These are phyloP conservation scores for Tipula vernalis DNA, from an alignment of 2,888 invertebrate genomes.

Conservation along the genomic window DNA sequence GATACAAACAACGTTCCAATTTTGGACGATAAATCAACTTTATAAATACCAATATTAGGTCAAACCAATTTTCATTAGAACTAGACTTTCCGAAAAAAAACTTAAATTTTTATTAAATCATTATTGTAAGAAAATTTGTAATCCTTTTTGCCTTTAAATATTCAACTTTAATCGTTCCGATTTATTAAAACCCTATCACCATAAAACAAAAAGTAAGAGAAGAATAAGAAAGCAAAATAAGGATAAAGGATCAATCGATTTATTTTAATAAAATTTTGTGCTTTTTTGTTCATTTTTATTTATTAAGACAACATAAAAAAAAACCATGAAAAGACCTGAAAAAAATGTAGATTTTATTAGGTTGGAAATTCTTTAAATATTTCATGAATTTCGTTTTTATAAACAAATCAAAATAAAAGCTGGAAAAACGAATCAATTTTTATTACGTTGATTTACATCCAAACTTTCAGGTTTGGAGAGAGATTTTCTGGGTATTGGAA, in stretches of 20 bases:
- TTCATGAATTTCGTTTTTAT: not conserved
- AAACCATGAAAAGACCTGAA: not conserved
- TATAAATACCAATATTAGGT: not conserved
- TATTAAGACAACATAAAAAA: not conserved
- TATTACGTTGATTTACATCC: not conserved
- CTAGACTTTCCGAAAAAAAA: not conserved
- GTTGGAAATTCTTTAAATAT: not conserved
- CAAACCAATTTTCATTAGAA: not conserved
- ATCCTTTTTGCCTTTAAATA: not conserved
- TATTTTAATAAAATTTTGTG: not conserved
- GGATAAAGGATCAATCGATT: not conserved
- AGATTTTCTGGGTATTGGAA: no score
- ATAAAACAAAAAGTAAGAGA: not conserved
- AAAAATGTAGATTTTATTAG: not conserved
- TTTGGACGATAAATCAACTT: not conserved
- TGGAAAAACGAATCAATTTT: not conserved
- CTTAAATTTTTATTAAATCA: not conserved
- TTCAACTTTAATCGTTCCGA: not conserved
- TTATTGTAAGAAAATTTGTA: not conserved
- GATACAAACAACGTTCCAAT: not conserved
- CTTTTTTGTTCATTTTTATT: not conserved
- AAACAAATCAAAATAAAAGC: not conserved
- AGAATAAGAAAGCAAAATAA: not conserved
- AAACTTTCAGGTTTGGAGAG: not conserved
- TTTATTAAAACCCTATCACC: not conserved